Evolutionary conservation across 2,797 vertebrate species (phyloP).

Genomic region (Enteromius thamalakanensis): DNA sequence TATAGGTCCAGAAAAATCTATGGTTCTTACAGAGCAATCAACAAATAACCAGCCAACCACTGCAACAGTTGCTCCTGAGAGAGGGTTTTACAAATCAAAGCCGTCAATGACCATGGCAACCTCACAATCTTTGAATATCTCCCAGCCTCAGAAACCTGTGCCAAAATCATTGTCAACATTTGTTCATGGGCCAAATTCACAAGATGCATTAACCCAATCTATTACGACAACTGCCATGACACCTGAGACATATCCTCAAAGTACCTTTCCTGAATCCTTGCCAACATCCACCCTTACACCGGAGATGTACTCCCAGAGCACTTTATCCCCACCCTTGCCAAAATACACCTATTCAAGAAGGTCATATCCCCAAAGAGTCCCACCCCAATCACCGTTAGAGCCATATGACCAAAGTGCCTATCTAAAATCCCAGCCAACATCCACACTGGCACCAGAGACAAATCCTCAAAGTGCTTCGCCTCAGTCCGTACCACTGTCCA

Average conservation of each 20-base stretch:
- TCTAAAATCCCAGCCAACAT: background rate
- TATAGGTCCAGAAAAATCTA: background rate
- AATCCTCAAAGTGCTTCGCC: slow-evolving; percentile 14
- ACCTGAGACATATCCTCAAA: background rate
- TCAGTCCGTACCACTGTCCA: slow-evolving; percentile 10
- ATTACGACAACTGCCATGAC: background rate
- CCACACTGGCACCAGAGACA: slow-evolving; percentile 32
- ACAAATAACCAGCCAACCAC: background rate
- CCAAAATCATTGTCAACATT: background rate
- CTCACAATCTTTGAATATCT: slow-evolving; percentile 27
- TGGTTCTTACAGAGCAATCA: background rate
- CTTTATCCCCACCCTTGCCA: background rate
- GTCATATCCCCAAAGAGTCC: slow-evolving; percentile 12
- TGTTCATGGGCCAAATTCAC: background rate
- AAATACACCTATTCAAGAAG: background rate
- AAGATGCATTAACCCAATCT: background rate
- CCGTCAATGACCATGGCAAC: slow-evolving; percentile 18
- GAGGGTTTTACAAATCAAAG: slow-evolving; percentile 11
- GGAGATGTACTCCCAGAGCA: slow-evolving; percentile 6
- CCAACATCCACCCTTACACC: background rate
- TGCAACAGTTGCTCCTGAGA: background rate
- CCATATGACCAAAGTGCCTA: background rate
- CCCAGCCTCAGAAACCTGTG: background rate
- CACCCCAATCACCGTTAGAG: background rate
- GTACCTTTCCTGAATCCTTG: background rate